Conservation (phyloP, 1,140 invertebrate species). For the Anadara kagoshimensis region DNA sequence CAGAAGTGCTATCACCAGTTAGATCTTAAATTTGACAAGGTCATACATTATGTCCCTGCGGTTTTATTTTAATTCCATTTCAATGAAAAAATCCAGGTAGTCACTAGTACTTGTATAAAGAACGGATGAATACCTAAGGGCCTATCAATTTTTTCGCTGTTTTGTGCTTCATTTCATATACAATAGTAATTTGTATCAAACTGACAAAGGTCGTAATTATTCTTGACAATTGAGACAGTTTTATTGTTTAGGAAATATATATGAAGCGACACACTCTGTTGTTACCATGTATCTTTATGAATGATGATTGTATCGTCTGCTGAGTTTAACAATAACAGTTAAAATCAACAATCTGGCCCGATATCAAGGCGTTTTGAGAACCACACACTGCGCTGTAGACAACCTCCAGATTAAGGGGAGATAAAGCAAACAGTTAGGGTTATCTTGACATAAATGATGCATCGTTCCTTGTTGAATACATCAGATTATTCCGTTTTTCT, state of each 20-base stretch:
- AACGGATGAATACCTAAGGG: too few relatives aligned
- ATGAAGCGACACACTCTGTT: slow-evolving; percentile 14
- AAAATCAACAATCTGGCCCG: neutral
- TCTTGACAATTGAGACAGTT: slow-evolving; percentile 13
- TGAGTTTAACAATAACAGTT: slow-evolving; percentile 6
- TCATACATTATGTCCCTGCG: too few relatives aligned
- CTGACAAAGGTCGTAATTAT: slow-evolving; percentile 12
- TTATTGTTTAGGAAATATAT: slow-evolving; percentile 17
- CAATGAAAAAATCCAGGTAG: too few relatives aligned
- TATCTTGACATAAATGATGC: neutral
- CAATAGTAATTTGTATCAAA: slow-evolving; percentile 20
- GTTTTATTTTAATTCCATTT: too few relatives aligned
- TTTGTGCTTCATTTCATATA: slow-evolving; percentile 4
- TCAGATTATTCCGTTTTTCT: too few relatives aligned
- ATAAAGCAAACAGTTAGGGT: neutral
- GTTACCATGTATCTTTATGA: slow-evolving; percentile 5
- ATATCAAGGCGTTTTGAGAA: neutral
- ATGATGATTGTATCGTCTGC: slow-evolving; percentile 18
- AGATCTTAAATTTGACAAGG: too few relatives aligned
- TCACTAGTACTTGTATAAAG: too few relatives aligned
- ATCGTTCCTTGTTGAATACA: too few relatives aligned
- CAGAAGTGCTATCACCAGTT: too few relatives aligned
- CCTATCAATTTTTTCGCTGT: too few relatives aligned
- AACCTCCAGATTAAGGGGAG: neutral
- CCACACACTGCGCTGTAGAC: neutral